Percentiles rank a stretch among this genome's conserved stretches.
Conservation (phyloP, 2,888 invertebrate genomes). For the Himalopsyche japonica region DNA sequence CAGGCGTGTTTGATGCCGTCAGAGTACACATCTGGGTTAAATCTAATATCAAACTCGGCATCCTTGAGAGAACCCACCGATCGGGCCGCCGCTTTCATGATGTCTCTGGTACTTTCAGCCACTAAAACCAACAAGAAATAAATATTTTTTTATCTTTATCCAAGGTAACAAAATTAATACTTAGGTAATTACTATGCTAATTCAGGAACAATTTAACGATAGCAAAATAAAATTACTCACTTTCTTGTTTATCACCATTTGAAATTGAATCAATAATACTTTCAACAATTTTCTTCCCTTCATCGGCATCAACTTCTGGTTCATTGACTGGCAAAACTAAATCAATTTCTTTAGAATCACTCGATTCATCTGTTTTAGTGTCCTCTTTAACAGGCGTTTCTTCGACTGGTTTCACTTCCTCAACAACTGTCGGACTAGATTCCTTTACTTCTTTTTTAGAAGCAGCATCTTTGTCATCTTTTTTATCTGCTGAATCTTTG, state of each 20-base stretch:
- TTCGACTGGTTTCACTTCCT: slow-evolving; percentile 3
- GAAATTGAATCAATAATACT: slow-evolving; percentile 79
- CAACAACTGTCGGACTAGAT: background rate
- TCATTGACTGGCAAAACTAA: slow-evolving; percentile 53
- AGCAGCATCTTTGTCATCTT: slow-evolving; percentile 1
- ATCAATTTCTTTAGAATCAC: slow-evolving; percentile 46
- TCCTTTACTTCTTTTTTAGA: slow-evolving; percentile 2
- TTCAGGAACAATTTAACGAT: too few relatives aligned
- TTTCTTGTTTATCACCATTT: slow-evolving; percentile 75
- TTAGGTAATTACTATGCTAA: too few relatives aligned
- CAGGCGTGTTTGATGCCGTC: slow-evolving; percentile 86
- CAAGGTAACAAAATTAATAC: too few relatives aligned
- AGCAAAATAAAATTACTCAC: slow-evolving; percentile 51
- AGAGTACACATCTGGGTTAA: slow-evolving; percentile 98
- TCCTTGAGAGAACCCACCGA: slow-evolving; percentile 94
- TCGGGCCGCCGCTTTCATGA: slow-evolving; percentile 85
- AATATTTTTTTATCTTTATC: too few relatives aligned
- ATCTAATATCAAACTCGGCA: slow-evolving; percentile 94
- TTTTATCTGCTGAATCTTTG: slow-evolving; percentile 38
- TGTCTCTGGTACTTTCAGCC: slow-evolving; percentile 85
- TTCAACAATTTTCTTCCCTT: slow-evolving; percentile 90
- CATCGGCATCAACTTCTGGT: slow-evolving; percentile 72
- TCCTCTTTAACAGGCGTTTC: slow-evolving; percentile 10
- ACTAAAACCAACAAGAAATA: slow-evolving; percentile 53
- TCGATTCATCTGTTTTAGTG: background rate